Conservation (phyloP, 2,888 invertebrate genomes). For the Eumacrocentrus americanus region DNA sequence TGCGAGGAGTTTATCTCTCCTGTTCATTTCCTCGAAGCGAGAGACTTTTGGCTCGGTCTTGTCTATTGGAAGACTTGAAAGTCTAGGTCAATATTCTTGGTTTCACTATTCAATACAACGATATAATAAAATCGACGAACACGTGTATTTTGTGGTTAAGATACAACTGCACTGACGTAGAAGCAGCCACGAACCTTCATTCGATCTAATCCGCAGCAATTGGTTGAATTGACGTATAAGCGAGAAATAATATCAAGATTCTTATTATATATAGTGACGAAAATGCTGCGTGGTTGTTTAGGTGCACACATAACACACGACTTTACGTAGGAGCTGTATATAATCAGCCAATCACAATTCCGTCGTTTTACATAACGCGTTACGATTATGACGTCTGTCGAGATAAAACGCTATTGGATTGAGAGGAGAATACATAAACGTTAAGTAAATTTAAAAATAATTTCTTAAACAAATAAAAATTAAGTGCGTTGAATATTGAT, state of each 20-base stretch:
- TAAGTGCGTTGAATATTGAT: no score
- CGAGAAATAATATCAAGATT: not conserved
- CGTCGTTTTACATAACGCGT: no score
- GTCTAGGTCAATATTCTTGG: conserved; percentile 25
- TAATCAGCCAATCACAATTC: no score
- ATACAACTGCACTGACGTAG: no score
- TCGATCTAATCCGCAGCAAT: not conserved
- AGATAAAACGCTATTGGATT: no score
- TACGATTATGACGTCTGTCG: no score
- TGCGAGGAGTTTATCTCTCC: not conserved
- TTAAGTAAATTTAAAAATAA: no score
- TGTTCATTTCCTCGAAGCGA: not conserved
- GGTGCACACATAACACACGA: no score
- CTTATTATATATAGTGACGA: not conserved
- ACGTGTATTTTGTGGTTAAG: not conserved
- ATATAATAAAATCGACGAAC: no score
- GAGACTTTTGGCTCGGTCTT: not conserved
- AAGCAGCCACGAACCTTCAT: not conserved
- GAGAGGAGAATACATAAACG: no score
- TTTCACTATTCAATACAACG: not conserved
- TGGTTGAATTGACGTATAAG: not conserved
- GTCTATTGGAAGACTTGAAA: conserved; percentile 3
- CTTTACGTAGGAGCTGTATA: no score
- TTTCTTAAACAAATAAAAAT: no score
- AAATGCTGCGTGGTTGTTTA: not conserved